Conservation (phyloP, 2,888 invertebrate species). For the Himalopsyche tibetana region DNA sequence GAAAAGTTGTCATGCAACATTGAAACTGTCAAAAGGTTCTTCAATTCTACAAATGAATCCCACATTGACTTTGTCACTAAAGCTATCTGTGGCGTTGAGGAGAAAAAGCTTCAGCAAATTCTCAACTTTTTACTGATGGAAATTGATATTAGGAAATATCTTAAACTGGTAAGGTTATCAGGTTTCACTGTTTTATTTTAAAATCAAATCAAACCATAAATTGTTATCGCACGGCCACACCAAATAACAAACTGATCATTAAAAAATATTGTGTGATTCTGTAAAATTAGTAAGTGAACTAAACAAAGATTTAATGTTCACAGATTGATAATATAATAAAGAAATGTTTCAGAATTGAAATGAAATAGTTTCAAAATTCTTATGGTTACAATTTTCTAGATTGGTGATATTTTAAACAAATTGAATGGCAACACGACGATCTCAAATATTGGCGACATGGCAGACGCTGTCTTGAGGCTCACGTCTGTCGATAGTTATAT, state of each 20-base stretch:
- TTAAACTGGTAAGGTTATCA: constrained; percentile 74
- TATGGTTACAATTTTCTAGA: constrained; percentile 67
- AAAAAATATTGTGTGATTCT: no score
- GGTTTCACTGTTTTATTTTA: background rate
- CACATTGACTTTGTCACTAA: constrained; percentile 70
- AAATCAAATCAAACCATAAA: no score
- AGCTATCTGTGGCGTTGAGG: constrained; percentile 72
- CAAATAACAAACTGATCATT: no score
- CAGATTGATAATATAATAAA: background rate
- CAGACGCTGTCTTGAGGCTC: constrained; percentile 73
- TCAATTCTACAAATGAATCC: constrained; percentile 66
- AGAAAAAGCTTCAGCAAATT: constrained; percentile 72
- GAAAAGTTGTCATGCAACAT: constrained; percentile 59
- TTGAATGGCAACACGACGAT: constrained; percentile 75
- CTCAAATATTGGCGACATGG: constrained; percentile 71
- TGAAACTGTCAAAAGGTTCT: constrained; percentile 60
- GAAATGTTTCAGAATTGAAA: background rate
- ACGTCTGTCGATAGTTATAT: constrained; percentile 73
- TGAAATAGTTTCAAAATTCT: constrained; percentile 22
- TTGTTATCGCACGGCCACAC: no score
- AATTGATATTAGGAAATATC: constrained; percentile 75
- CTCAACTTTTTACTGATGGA: constrained; percentile 73
- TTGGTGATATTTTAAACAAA: constrained; percentile 74
- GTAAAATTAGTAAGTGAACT: no score
- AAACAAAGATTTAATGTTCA: background rate